Percentiles rank a stretch among this genome's conserved stretches.
phyloP scores from a whole-genome alignment of 2,113 vertebrate species.

The Piprites chloris region DNA sequence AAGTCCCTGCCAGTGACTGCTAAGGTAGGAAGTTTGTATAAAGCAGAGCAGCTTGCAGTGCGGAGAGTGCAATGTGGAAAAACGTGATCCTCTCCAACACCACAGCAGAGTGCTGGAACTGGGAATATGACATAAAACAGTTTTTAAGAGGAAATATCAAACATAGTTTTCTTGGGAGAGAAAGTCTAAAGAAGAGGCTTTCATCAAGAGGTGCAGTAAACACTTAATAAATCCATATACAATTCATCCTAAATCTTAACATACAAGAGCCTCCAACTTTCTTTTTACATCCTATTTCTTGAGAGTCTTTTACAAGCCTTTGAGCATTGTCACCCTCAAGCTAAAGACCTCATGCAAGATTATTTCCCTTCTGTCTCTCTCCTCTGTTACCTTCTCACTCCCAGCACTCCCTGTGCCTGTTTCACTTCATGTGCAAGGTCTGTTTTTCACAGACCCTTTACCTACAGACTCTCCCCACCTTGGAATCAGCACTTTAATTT shows the following conservation, averaged over 20 bases:
- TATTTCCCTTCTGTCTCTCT: neutral
- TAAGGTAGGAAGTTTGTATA: neutral
- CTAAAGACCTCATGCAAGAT: neutral
- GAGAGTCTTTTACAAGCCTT: neutral
- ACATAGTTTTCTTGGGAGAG: neutral
- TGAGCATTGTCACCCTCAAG: neutral
- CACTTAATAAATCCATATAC: conserved; percentile 23
- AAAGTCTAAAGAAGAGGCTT: conserved; percentile 2
- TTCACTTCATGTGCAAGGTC: neutral
- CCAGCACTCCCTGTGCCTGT: neutral
- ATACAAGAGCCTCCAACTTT: neutral
- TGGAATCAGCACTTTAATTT: neutral
- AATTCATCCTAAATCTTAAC: conserved; percentile 8
- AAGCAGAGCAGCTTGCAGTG: neutral
- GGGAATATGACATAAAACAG: neutral
- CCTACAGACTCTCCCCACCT: neutral
- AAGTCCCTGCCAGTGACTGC: neutral
- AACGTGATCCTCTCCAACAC: neutral
- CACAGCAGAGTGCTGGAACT: neutral
- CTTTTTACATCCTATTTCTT: neutral
- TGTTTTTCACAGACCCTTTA: neutral
- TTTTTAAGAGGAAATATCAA: neutral
- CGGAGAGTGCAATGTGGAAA: neutral
- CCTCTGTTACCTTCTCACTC: neutral
- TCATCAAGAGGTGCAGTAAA: neutral